phyloP scores from a whole-genome alignment of 2,888 invertebrate genomes.

The Eristalinus aeneus region DNA sequence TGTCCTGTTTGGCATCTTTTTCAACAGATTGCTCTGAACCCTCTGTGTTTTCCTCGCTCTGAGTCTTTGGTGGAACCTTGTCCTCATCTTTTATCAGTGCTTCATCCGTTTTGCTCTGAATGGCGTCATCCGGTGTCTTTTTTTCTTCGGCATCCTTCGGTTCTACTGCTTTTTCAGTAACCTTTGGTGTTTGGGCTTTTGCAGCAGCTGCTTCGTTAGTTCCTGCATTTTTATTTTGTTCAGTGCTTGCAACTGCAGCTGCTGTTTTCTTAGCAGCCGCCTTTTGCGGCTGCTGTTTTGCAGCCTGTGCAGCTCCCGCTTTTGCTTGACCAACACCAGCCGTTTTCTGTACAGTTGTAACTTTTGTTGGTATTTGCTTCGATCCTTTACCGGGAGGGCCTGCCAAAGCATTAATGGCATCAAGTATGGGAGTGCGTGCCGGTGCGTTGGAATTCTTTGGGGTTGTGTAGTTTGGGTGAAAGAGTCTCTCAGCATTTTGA shows the following conservation, averaged over 20 bases:
- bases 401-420: conserved; percentile 1
- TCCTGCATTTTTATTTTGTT: not conserved
- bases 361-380: not conserved
- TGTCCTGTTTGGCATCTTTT: not conserved
- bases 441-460: conserved; percentile 39
- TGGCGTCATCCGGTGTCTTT: not conserved
- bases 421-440: conserved; percentile 16
- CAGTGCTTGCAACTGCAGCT: not conserved
- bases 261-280: conserved; percentile 4
- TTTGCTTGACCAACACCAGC: not conserved
- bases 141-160: not conserved
- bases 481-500: conserved; percentile 71
- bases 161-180: not conserved
- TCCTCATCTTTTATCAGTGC: not conserved
- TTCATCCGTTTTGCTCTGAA: not conserved
- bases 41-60: not conserved
- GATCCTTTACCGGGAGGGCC: not conserved
- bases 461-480: conserved; percentile 72
- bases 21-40: not conserved
- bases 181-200: not conserved
- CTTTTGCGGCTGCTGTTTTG: not conserved
- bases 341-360: not conserved
- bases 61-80: not conserved
- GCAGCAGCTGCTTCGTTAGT: not conserved
- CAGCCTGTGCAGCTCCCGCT: not conserved